Evolutionary conservation across 2,797 vertebrate species (phyloP), one percentile per base, ranked within the genome.

Genomic region (Hippocampus kuda): DNA sequence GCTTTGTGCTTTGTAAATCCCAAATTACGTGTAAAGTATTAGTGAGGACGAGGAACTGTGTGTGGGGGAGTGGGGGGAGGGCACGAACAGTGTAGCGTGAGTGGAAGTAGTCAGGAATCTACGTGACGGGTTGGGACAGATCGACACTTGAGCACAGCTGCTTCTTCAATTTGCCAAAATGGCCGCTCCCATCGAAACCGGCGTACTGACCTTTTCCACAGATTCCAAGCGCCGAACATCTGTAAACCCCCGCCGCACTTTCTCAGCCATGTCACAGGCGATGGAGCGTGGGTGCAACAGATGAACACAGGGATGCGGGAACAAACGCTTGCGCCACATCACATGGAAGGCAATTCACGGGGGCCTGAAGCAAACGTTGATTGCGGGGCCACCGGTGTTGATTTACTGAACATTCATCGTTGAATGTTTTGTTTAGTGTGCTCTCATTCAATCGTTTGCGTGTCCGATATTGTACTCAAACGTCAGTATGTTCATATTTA

Each of bases 121-220:
- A 65, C 11, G 38, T 65, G 4, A 2, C 6, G 59, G 15, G 27
- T 26, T 46, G 7, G 71, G 53, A 53, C 2, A 56, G 69, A 80
- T 75, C 70, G 66, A 73, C 70, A 75, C 73, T 75, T 73, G 67
- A 0, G 49, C 74, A 81, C 88, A 88, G 82, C 84, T 87, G 86
- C 80, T 86, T 57, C 70, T 79, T 78, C 75, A 62, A 76, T 84
- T 81, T 79, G 75, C 79, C 73, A 82, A 85, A 79, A 89, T 83
- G 84, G 76, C 75, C 60, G 48, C 77, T 80, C 76, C 80, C 81
- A 74, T 78, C 68, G 60, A 24, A 46, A 67, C 73, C 79, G 69
- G 80, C 75, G 73, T 49, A 60, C 22, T 67, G 79, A 91, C 86
- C 90, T 90, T 90, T 91, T 81, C 88, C 91, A 88, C 82, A 91